These are phyloP conservation scores for Drosophila recens DNA, from an alignment of 2,888 invertebrate species.

Conservation along the genomic window DNA sequence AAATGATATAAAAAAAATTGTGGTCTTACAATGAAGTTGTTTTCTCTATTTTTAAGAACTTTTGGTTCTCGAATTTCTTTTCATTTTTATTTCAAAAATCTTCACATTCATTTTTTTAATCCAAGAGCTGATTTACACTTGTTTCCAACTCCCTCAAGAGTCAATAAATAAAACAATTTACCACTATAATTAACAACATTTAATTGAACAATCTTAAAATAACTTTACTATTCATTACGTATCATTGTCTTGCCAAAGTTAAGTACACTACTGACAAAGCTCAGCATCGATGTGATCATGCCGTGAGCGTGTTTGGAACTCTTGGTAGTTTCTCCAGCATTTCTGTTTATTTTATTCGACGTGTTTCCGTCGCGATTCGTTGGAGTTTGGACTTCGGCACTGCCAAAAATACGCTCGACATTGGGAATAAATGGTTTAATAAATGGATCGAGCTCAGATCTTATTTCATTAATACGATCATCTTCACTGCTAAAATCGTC, in stretches of 20 bases:
- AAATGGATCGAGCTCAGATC: slow-evolving; percentile 39
- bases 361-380: slow-evolving; percentile 4
- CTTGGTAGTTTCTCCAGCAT: slow-evolving; percentile 27
- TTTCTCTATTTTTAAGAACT: too few species aligned
- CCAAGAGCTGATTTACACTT: not conserved
- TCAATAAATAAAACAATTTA: not conserved
- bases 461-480: slow-evolving; percentile 61
- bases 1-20: too few species aligned
- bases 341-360: slow-evolving; percentile 29
- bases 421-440: slow-evolving; percentile 41
- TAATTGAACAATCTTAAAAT: slow-evolving; percentile 14
- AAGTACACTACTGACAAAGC: slow-evolving; percentile 58
- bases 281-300: slow-evolving; percentile 70
- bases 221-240: slow-evolving; percentile 34
- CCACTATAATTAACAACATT: not conserved
- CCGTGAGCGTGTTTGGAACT: slow-evolving; percentile 72
- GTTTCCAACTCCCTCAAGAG: not conserved
- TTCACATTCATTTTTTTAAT: not conserved
- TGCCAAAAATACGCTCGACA: slow-evolving; percentile 61
- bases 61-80: too few species aligned
- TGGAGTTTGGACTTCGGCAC: slow-evolving; percentile 47
- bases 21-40: too few species aligned
- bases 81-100: too few species aligned
- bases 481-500: slow-evolving; percentile 52
- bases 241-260: slow-evolving; percentile 59